A percentile compares a stretch with the other conserved stretches of the same genome.
These are phyloP conservation scores for Incurvaria masculella DNA, from an alignment of 2,888 invertebrate genomes.

Conservation along the genomic window DNA sequence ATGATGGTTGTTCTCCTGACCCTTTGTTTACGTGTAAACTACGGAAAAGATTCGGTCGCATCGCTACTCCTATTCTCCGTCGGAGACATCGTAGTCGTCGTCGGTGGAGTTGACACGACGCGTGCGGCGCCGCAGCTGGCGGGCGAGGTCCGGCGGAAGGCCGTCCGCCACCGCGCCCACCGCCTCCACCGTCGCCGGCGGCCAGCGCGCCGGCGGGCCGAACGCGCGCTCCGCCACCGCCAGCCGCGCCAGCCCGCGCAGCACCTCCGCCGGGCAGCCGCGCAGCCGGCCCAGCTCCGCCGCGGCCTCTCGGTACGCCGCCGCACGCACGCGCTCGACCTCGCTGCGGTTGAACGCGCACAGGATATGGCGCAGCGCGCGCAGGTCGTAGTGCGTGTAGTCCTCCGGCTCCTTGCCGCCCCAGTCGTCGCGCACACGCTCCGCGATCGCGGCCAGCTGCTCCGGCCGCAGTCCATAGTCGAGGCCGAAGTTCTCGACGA, in stretches of 20 bases:
- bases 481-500: conserved; percentile 53
- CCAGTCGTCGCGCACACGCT: conserved; percentile 50
- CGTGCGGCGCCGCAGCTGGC: conserved; percentile 1
- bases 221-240: conserved; percentile 42
- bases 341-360: conserved; percentile 55
- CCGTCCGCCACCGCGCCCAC: conserved; percentile 43
- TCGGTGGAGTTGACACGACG: no score
- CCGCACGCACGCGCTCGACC: conserved; percentile 49
- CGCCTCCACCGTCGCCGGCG: conserved; percentile 26
- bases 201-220: conserved; percentile 39
- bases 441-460: conserved; percentile 46
- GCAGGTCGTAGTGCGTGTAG: conserved; percentile 55
- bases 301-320: conserved; percentile 50
- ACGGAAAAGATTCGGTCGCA: no score
- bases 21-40: no score
- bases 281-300: conserved; percentile 25
- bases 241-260: conserved; percentile 43
- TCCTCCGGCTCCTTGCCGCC: conserved; percentile 52
- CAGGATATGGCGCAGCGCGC: conserved; percentile 49
- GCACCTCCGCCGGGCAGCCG: conserved; percentile 37
- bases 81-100: no score
- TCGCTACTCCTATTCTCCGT: no score
- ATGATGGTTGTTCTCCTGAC: no score
- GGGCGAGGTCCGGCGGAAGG: conserved; percentile 20
- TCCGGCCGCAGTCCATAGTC: conserved; percentile 37